Evolutionary conservation across 1,140 invertebrate genomes (phyloP).

Genomic region (Drosophila pruinosa): DNA sequence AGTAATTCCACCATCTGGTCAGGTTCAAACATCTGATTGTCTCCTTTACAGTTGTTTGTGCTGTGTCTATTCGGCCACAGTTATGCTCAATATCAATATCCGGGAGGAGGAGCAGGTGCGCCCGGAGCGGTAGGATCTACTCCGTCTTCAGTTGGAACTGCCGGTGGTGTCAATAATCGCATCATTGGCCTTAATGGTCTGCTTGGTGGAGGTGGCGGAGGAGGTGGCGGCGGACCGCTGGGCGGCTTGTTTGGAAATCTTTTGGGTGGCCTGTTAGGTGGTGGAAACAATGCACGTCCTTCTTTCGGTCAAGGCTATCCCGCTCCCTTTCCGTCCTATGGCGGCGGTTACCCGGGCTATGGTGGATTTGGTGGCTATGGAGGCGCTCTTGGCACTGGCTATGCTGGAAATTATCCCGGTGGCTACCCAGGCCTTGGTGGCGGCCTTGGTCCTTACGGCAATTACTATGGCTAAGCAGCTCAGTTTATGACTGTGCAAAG

Average conservation of each 20-base stretch:
- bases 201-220: conserved; percentile 47
- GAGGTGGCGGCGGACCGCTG: conserved; percentile 47
- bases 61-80: conserved; percentile 43
- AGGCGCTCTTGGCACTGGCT: conserved; percentile 27
- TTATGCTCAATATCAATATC: conserved; percentile 63
- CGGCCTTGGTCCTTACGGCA: conserved; percentile 39
- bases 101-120: not conserved
- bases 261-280: conserved; percentile 46
- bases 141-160: not conserved
- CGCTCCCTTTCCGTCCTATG: conserved; percentile 12
- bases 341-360: conserved; percentile 17
- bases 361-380: conserved; percentile 28
- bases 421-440: conserved; percentile 30
- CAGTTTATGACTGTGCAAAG: not conserved
- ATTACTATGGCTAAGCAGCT: conserved; percentile 19
- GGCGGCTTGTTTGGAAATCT: conserved; percentile 42
- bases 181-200: conserved; percentile 48
- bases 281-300: conserved; percentile 35
- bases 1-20: conserved; percentile 9
- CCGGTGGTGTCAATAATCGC: conserved; percentile 54
- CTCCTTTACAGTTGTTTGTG: conserved; percentile 33
- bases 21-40: not conserved
- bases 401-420: conserved; percentile 31
- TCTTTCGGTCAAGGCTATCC: conserved; percentile 32
- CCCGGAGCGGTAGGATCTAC: not conserved